These are phyloP conservation scores for Lingula anatina DNA, from an alignment of 2,888 invertebrate species.

Conservation along the genomic window DNA sequence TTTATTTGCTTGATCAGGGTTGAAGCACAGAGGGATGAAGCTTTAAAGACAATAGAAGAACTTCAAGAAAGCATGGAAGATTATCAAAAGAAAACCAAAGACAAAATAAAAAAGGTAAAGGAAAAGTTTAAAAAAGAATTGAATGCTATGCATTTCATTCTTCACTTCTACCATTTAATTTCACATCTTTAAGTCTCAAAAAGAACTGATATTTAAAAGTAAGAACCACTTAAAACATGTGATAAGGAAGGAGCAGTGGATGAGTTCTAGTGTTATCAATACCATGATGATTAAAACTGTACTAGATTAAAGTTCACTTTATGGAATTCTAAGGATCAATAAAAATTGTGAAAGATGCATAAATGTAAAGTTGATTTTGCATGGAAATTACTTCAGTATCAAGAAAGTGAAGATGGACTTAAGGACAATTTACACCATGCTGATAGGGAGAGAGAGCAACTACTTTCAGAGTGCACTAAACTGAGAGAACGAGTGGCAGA, in stretches of 20 bases:
- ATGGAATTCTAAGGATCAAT: too few relatives aligned
- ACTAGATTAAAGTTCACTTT: too few relatives aligned
- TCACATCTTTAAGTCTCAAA: too few relatives aligned
- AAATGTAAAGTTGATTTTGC: background rate
- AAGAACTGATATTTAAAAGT: background rate
- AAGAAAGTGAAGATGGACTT: conserved; percentile 28
- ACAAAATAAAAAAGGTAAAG: conserved; percentile 31
- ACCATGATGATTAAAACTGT: too few relatives aligned
- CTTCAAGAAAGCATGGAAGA: conserved; percentile 33
- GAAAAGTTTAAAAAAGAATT: too few relatives aligned
- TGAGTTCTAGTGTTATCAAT: too few relatives aligned
- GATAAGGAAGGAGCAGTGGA: too few relatives aligned
- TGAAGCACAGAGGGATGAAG: conserved; percentile 36
- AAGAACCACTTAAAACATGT: background rate
- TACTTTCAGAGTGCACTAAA: conserved; percentile 23
- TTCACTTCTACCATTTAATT: too few relatives aligned
- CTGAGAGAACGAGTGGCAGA: conserved; percentile 24
- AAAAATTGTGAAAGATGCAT: too few relatives aligned
- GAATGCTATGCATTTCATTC: too few relatives aligned
- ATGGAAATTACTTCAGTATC: background rate
- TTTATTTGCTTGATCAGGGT: conserved; percentile 17
- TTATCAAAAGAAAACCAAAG: conserved; percentile 32
- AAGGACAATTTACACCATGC: conserved; percentile 26
- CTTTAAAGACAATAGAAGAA: conserved; percentile 36
- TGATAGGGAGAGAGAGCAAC: conserved; percentile 34